These are phyloP conservation scores for Caenorhabditis sp. DNA, from an alignment of 2,888 invertebrate genomes.

Conservation along the genomic window DNA sequence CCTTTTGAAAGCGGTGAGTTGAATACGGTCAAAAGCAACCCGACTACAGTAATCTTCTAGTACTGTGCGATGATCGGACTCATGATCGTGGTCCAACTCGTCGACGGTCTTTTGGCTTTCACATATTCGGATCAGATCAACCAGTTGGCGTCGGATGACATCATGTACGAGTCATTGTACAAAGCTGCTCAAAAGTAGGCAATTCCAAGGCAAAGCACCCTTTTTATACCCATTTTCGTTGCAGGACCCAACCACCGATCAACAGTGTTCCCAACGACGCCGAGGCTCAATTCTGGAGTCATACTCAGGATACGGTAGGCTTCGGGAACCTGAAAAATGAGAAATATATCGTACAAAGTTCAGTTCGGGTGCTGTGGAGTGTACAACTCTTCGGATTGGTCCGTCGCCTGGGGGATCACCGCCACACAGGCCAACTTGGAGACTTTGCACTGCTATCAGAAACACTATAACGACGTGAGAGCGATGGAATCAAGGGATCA, in stretches of 20 bases:
- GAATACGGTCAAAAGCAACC: background rate
- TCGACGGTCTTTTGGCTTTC: constrained; percentile 63
- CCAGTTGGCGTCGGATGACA: constrained; percentile 57
- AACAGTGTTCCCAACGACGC: constrained; percentile 25
- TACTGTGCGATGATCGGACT: constrained; percentile 63
- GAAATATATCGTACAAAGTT: constrained; percentile 9
- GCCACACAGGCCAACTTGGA: constrained; percentile 12
- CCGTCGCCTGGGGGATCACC: constrained; percentile 11
- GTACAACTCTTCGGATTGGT: constrained; percentile 46
- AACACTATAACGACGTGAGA: constrained; percentile 49
- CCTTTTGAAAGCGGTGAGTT: constrained; percentile 53
- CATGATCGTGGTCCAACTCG: constrained; percentile 63
- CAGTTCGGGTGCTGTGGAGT: constrained; percentile 66
- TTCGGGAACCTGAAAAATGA: too few species aligned
- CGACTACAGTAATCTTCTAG: constrained; percentile 33
- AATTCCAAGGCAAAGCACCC: background rate
- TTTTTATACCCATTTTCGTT: background rate
- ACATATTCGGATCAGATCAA: constrained; percentile 63
- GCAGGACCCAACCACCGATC: constrained; percentile 15
- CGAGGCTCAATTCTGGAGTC: constrained; percentile 59
- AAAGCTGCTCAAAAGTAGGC: constrained; percentile 47
- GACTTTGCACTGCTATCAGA: constrained; percentile 33
- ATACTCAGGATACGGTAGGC: constrained; percentile 60
- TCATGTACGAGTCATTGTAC: constrained; percentile 48
- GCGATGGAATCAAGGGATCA: too few species aligned